Conservation (phyloP, 2,113 vertebrate species). For the Zingel zingel region DNA sequence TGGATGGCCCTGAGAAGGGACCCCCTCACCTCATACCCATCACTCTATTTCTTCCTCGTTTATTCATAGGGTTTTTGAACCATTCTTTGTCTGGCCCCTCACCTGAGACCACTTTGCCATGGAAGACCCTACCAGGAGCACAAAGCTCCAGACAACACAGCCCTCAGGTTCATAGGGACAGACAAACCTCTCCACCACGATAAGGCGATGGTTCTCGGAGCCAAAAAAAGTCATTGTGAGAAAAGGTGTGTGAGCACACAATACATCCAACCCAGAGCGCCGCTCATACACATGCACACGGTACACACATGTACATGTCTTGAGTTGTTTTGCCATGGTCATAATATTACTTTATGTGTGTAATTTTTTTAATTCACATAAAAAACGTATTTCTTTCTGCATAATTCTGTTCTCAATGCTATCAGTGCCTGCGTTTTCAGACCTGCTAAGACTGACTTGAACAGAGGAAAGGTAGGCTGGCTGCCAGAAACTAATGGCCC, state of each 20-base stretch:
- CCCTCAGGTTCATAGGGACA: too few relatives aligned
- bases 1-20: too few relatives aligned
- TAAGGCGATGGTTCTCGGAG: too few relatives aligned
- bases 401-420: not conserved
- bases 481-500: not conserved
- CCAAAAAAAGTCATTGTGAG: slow-evolving; percentile 26
- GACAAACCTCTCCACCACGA: too few relatives aligned
- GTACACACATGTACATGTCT: not conserved
- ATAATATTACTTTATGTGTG: not conserved
- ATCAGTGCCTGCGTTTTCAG: not conserved
- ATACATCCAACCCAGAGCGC: not conserved
- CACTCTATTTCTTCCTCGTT: too few relatives aligned
- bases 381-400: not conserved
- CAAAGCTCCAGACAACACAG: too few relatives aligned
- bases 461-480: not conserved
- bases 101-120: too few relatives aligned
- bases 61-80: too few relatives aligned
- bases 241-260: slow-evolving; percentile 20
- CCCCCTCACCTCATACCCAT: too few relatives aligned
- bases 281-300: not conserved
- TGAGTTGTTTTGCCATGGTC: not conserved
- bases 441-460: not conserved
- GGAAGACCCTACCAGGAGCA: too few relatives aligned
- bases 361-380: not conserved
- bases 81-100: too few relatives aligned